These are phyloP conservation scores for Botia kubotai DNA, from an alignment of 2,797 vertebrate genomes.

Conservation along the genomic window DNA sequence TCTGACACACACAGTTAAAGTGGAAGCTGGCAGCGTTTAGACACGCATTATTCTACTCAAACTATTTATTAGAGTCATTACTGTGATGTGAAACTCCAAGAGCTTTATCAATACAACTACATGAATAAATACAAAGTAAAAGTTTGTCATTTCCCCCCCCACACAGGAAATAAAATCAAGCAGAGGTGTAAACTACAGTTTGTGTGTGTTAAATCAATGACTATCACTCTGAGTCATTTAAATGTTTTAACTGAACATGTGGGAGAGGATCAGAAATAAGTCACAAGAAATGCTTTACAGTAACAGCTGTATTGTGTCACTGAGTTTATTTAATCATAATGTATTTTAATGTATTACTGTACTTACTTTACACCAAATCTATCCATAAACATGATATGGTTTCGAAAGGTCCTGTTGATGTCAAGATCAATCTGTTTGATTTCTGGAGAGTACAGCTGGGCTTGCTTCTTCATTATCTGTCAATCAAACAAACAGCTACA, in stretches of 20 bases:
- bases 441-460: conserved; percentile 84
- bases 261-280: too few relatives aligned
- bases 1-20: too few relatives aligned
- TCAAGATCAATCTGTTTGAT: conserved; percentile 95
- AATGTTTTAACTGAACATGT: neutral
- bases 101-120: neutral
- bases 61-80: neutral
- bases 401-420: conserved; percentile 92
- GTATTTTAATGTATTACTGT: neutral
- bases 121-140: too few relatives aligned
- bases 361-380: conserved; percentile 94
- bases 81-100: neutral
- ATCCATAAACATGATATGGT: conserved; percentile 95
- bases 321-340: neutral
- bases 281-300: neutral
- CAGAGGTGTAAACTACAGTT: too few relatives aligned
- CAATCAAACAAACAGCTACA: conserved; percentile 6
- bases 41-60: neutral
- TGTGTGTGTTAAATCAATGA: neutral
- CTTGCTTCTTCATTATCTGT: conserved; percentile 92
- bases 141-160: too few relatives aligned
- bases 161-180: too few relatives aligned
- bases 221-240: neutral
- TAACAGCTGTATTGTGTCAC: neutral
- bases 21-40: neutral